Base-by-base conservation (phyloP, 1,140 invertebrate genomes). In the Dendroctonus valens region DNA sequence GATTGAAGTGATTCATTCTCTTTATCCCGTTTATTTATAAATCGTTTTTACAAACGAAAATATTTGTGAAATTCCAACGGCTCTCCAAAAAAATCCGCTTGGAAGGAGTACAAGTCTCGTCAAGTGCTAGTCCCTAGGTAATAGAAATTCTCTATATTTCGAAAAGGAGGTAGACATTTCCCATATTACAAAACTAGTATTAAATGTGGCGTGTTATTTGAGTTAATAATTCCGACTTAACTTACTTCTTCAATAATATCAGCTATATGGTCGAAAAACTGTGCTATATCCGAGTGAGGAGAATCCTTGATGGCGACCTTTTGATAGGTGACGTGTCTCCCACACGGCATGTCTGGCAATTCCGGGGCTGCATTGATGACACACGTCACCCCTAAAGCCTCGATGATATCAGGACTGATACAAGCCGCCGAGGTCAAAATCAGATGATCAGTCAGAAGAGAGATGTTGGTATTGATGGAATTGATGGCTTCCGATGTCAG, bases 361-460 rank as follows among this genome's bases (percentile, higher is more conserved):
- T 94, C 92, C 0, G 89, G 84, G 0, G 93, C 92, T 11, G 86
- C 88, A 75, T 92, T 94, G 26, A 96, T 85, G 3, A 96, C 85
- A 69, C 85, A 85, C 0, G 83, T 88, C 41, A 91, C 84, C 40
- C 84, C 83, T 15, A 83, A 71, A 8, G 77, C 72, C 49, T 74
- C 64, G 3, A 88, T 69, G 15, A 79, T 78, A 14, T 81, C 78
- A 5, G 78, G 76, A 66, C 79, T 81, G 3, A 89, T 75, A 14
- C 83, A 83, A 26, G 82, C 78, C 0, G 85, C 86, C 14, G 84
- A 85, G 53, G 81, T 82, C n/a, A 90, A 78, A 67, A 82, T 85
- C 14, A 90, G 75, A 69, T 81, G 79, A 41, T 85, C 81, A 6
- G 81, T 86, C 42, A 89, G 75, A 70, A 83, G 64, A 6, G 77